Evolutionary conservation across 2,888 invertebrate species (phyloP).

Genomic region (Xanthorhoe spadicearia): DNA sequence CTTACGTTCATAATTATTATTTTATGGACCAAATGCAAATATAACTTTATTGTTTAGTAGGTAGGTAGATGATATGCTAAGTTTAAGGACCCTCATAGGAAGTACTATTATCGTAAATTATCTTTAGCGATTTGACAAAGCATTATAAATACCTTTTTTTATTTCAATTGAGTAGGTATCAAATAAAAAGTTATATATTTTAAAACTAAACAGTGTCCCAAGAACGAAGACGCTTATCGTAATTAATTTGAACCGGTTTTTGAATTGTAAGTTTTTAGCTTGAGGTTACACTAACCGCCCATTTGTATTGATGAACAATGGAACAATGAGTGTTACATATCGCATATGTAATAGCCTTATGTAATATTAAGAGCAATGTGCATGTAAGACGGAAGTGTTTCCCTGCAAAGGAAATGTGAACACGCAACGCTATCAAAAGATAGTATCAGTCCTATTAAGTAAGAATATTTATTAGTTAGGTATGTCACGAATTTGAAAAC

Average conservation of each 20-base stretch:
- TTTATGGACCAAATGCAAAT: no score
- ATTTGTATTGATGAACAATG: not conserved
- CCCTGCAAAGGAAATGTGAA: slow-evolving; percentile 15
- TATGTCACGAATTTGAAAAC: no score
- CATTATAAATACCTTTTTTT: not conserved
- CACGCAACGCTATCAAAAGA: slow-evolving; percentile 24
- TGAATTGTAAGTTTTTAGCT: not conserved
- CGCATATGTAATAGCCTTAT: slow-evolving; percentile 5
- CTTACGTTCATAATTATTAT: no score
- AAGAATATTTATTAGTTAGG: no score
- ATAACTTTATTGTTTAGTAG: no score
- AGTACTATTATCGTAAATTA: not conserved
- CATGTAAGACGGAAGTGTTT: slow-evolving; percentile 25
- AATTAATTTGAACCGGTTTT: not conserved
- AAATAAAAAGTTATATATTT: not conserved
- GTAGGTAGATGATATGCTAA: no score
- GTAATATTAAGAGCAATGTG: slow-evolving; percentile 18
- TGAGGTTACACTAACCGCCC: not conserved
- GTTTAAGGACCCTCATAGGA: no score
- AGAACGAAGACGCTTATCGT: not conserved
- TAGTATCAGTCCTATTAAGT: not conserved
- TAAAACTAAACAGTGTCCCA: not conserved
- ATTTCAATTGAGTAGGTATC: no score
- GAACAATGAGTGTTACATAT: not conserved
- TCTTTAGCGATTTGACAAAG: not conserved